phyloP scores from a whole-genome alignment of 1,140 invertebrate genomes.

The Berghia stephanieae region DNA sequence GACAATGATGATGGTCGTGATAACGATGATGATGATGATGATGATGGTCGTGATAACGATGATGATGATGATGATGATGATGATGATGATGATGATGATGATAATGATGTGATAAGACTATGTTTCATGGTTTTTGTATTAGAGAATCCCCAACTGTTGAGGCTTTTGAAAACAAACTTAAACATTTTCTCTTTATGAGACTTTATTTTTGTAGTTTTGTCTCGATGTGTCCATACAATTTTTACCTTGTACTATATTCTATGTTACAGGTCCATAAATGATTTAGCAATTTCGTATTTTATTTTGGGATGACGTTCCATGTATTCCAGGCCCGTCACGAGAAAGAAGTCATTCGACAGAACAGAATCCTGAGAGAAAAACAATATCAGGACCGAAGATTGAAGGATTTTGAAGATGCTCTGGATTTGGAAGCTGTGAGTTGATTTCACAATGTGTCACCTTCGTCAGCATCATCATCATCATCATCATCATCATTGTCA shows the following conservation, averaged over 20 bases:
- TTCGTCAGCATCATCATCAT: not conserved
- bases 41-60: not conserved
- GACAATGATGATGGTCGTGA: not conserved
- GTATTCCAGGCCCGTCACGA: slow-evolving; percentile 63
- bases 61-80: not conserved
- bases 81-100: no score
- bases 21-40: slow-evolving; percentile 9
- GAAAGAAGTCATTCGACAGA: slow-evolving; percentile 65
- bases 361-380: slow-evolving; percentile 61
- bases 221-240: no score
- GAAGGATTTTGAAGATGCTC: slow-evolving; percentile 65
- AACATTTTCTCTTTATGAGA: no score
- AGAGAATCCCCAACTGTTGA: no score
- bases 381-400: slow-evolving; percentile 63
- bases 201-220: no score
- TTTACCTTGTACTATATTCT: no score
- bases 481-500: not conserved
- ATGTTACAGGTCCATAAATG: no score
- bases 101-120: no score
- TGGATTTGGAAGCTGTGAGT: slow-evolving; percentile 65
- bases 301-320: no score
- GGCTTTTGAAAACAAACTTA: not conserved
- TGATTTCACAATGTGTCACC: not conserved
- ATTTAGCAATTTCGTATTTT: no score
- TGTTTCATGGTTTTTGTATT: no score